phyloP scores from a whole-genome alignment of 2,888 invertebrate species.

The Deilephila elpenor region DNA sequence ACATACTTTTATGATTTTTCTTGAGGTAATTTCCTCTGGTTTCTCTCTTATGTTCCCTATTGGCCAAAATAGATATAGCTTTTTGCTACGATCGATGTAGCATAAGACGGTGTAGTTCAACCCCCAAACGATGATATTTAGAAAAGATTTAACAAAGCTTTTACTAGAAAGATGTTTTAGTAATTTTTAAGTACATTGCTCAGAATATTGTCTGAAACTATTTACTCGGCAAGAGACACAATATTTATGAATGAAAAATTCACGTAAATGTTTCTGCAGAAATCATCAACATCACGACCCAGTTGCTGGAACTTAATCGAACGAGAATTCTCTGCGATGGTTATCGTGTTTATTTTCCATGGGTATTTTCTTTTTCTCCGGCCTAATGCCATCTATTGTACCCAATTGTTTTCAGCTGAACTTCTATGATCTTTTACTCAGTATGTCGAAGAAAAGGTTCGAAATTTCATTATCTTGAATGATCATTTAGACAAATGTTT shows the following conservation, averaged over 20 bases:
- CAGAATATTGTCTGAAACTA: too few species aligned
- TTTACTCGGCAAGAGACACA: too few species aligned
- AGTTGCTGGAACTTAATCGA: background rate
- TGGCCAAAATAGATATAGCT: too few species aligned
- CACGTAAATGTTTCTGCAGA: background rate
- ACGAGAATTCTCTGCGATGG: background rate
- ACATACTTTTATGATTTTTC: background rate
- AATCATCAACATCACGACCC: background rate
- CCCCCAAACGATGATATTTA: too few species aligned
- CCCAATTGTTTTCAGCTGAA: background rate
- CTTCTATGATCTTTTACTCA: background rate
- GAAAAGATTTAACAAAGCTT: too few species aligned
- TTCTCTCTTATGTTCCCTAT: background rate
- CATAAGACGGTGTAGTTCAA: too few species aligned
- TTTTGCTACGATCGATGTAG: too few species aligned
- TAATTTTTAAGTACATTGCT: too few species aligned
- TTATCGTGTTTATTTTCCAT: background rate
- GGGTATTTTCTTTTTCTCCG: background rate
- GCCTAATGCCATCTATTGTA: background rate
- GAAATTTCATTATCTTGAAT: background rate
- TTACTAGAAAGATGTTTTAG: too few species aligned
- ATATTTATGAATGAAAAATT: background rate
- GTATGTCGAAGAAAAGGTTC: background rate
- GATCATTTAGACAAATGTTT: background rate
- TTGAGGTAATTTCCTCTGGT: background rate